Conservation (phyloP, 2,113 vertebrate species). For the Meles meles region DNA sequence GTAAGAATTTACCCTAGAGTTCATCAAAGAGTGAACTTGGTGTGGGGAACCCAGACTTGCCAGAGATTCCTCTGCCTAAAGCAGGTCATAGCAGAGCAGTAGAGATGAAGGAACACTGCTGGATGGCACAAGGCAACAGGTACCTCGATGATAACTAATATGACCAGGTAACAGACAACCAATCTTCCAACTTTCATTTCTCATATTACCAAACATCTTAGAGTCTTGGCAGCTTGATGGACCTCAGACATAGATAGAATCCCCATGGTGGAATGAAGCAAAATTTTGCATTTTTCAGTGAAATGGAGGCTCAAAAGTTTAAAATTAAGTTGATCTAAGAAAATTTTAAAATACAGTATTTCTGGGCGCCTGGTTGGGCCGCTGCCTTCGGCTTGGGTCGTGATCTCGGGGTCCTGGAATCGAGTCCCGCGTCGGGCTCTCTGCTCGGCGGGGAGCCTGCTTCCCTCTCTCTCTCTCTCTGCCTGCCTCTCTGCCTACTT, state of each 20-base stretch:
- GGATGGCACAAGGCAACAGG: not conserved
- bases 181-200: not conserved
- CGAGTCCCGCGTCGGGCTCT: too few species aligned
- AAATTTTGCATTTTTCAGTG: not conserved
- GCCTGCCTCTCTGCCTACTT: too few species aligned
- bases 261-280: not conserved
- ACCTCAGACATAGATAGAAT: not conserved
- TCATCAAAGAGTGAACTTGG: not conserved
- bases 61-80: not conserved
- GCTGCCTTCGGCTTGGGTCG: too few species aligned
- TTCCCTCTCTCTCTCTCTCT: too few species aligned
- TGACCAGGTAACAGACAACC: not conserved
- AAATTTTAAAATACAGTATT: not conserved
- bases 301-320: not conserved
- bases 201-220: not conserved
- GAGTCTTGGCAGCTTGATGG: not conserved
- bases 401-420: too few species aligned
- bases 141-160: rapidly evolving
- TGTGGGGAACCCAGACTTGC: not conserved
- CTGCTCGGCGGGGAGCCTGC: too few species aligned
- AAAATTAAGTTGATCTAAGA: not conserved
- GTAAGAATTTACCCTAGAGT: not conserved
- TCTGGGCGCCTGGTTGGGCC: too few species aligned
- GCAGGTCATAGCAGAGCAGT: not conserved
- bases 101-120: not conserved